These are phyloP conservation scores for Labeo rohita DNA, from an alignment of 2,113 vertebrate genomes.

Conservation along the genomic window DNA sequence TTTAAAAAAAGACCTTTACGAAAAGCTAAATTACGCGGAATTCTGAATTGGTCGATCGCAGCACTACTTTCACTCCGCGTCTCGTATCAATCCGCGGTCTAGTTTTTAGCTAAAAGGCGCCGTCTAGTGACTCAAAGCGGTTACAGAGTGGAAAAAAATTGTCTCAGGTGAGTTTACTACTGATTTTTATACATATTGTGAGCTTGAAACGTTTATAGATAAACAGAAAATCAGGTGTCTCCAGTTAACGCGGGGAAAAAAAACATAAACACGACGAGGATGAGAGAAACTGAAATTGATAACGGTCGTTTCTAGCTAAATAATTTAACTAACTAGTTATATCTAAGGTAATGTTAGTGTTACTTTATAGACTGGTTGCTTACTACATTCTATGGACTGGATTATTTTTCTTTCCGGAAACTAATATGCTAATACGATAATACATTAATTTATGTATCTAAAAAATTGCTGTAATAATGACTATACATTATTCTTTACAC, in stretches of 20 bases:
- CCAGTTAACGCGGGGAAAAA: not conserved
- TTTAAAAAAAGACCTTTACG: not conserved
- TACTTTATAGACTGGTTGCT: not conserved
- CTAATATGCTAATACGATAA: not conserved
- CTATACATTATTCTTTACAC: not conserved
- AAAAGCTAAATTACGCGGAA: not conserved
- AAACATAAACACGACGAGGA: not conserved
- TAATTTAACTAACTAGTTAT: no score
- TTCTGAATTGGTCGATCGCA: not conserved
- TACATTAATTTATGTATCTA: not conserved
- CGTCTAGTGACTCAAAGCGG: not conserved
- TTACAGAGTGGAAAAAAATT: not conserved
- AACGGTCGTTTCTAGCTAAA: not conserved
- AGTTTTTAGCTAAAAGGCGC: not conserved
- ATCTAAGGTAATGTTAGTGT: not conserved
- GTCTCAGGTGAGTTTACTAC: not conserved
- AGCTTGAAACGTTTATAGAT: not conserved
- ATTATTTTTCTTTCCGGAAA: not conserved
- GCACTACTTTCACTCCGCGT: not conserved
- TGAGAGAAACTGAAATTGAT: not conserved
- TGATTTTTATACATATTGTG: not conserved
- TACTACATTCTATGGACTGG: not conserved
- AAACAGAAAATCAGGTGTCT: not conserved
- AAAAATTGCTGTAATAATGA: not conserved
- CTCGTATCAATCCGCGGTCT: not conserved